These are phyloP conservation scores for Tapirus indicus DNA, from an alignment of 2,797 vertebrate genomes.

Conservation along the genomic window DNA sequence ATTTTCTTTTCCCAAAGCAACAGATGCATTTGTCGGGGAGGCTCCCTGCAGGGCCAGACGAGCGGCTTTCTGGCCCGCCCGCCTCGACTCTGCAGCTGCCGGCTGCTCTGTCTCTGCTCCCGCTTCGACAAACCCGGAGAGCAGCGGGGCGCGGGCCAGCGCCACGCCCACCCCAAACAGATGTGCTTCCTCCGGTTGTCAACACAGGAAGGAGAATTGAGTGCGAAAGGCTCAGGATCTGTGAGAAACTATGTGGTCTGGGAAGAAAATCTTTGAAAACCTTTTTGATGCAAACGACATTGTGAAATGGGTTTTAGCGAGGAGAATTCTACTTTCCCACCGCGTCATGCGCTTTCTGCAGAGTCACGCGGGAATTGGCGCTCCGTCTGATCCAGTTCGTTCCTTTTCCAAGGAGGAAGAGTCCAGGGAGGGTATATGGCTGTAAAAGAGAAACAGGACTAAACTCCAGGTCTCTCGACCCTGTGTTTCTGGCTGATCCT, in stretches of 20 bases:
- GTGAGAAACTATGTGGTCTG: conserved; percentile 44
- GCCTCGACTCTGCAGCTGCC: background rate
- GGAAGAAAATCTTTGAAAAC: background rate
- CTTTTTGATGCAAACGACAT: background rate
- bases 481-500: background rate
- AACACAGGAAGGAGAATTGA: conserved; percentile 16
- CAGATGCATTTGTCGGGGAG: fast-evolving
- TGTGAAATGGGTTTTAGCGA: background rate
- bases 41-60: background rate
- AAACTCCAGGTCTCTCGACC: background rate
- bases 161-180: fast-evolving
- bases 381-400: background rate
- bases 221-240: background rate
- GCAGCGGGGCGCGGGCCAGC: background rate
- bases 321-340: background rate
- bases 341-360: fast-evolving
- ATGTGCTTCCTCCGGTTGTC: conserved; percentile 3
- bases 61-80: background rate
- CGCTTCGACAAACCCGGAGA: fast-evolving
- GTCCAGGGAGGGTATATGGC: no score
- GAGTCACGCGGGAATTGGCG: fast-evolving
- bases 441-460: background rate
- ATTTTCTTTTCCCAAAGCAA: background rate
- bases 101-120: background rate
- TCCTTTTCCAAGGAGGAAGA: background rate